Percentiles rank a stretch among this genome's conserved stretches.
Conservation (phyloP, 2,797 vertebrate species). For the Rhyacichthys aspro region DNA sequence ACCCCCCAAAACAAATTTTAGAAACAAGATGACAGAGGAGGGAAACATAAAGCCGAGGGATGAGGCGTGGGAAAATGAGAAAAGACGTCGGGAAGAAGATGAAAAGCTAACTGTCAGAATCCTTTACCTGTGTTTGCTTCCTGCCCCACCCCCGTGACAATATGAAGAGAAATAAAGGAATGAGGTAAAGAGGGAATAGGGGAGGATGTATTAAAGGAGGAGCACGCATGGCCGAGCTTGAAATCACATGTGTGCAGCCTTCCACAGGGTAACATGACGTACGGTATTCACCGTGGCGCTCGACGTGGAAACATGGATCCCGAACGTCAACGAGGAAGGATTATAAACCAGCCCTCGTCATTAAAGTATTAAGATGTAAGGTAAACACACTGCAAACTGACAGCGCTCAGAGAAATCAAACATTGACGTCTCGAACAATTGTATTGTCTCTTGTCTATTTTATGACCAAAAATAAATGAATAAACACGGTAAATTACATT, state of each 20-base stretch:
- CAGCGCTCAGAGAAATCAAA: too few relatives aligned
- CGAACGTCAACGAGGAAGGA: slow-evolving; percentile 8
- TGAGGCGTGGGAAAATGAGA: slow-evolving; percentile 3
- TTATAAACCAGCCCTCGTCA: neutral
- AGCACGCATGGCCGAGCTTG: slow-evolving; percentile 38
- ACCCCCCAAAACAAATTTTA: slow-evolving; percentile 6
- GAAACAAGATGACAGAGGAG: neutral
- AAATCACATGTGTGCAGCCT: slow-evolving; percentile 36
- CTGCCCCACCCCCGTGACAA: slow-evolving; percentile 7
- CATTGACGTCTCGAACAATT: too few relatives aligned
- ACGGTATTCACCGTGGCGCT: slow-evolving; percentile 18
- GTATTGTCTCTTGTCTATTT: too few relatives aligned
- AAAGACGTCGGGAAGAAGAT: neutral
- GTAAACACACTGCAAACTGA: too few relatives aligned
- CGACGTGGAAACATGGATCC: slow-evolving; percentile 7
- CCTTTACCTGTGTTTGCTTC: slow-evolving; percentile 23
- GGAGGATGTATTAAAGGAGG: slow-evolving; percentile 17
- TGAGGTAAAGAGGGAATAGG: neutral
- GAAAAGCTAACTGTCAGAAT: slow-evolving; percentile 28
- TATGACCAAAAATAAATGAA: too few relatives aligned
- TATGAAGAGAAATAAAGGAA: slow-evolving; percentile 13
- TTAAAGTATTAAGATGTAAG: too few relatives aligned
- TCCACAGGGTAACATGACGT: slow-evolving; percentile 19
- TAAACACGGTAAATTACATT: too few relatives aligned
- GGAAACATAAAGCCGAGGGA: neutral